These are phyloP conservation scores for Passer montanus DNA, from an alignment of 2,113 vertebrate genomes.

Conservation along the genomic window DNA sequence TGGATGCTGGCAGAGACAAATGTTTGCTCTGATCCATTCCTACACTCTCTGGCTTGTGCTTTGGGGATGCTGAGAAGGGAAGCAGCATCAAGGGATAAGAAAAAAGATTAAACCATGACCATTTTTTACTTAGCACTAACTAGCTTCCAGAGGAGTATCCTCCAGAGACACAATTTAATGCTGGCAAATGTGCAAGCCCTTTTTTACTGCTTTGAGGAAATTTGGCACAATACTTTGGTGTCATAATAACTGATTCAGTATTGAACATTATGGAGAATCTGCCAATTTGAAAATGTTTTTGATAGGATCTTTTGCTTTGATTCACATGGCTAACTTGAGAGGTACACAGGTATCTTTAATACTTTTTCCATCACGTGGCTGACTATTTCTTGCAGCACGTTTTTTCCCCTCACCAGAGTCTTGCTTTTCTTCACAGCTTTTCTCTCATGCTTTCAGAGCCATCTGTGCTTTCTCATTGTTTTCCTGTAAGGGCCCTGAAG, in stretches of 20 bases:
- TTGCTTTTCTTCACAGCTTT: slow-evolving; percentile 59
- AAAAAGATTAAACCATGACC: not conserved
- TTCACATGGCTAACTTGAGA: not conserved
- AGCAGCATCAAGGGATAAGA: not conserved
- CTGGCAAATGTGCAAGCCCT: not conserved
- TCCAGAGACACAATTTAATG: not conserved
- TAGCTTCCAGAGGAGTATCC: not conserved
- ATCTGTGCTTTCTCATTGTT: slow-evolving; percentile 62
- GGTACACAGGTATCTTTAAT: not conserved
- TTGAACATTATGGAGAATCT: not conserved
- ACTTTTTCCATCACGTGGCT: not conserved
- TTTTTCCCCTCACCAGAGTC: not conserved
- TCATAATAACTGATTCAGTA: not conserved
- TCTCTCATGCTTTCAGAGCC: slow-evolving; percentile 42
- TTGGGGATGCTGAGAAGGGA: not conserved
- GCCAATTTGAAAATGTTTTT: not conserved
- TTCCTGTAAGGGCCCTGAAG: not conserved
- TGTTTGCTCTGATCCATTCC: not conserved
- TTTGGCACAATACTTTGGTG: not conserved
- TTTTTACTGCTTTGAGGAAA: slow-evolving; percentile 1
- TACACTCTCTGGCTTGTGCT: not conserved
- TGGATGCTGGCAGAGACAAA: not conserved
- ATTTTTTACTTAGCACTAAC: not conserved
- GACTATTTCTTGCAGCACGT: not conserved
- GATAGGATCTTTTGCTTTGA: not conserved